A percentile compares a stretch with the other conserved stretches of the same genome.
phyloP scores from a whole-genome alignment of 1,140 invertebrate species.

The Bombus terrestris region DNA sequence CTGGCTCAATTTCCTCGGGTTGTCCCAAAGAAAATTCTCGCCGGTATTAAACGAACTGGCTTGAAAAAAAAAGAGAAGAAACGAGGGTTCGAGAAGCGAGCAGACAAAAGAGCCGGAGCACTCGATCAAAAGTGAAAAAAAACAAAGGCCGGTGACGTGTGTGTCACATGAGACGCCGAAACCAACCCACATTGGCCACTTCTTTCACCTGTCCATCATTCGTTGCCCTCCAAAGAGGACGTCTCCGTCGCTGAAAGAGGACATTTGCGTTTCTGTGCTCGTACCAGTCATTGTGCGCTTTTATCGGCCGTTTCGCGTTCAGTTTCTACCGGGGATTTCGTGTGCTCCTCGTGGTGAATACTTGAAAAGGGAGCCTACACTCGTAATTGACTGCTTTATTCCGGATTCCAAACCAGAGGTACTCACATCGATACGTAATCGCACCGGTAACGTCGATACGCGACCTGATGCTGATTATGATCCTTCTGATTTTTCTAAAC shows the following conservation, averaged over 20 bases:
- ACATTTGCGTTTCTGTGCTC: conserved; percentile 73
- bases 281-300: conserved; percentile 70
- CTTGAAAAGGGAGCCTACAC: conserved; percentile 46
- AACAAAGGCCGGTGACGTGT: conserved; percentile 78
- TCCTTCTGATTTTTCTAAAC: not conserved
- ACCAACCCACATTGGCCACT: conserved; percentile 83
- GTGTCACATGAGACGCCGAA: conserved; percentile 82
- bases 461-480: not conserved
- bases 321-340: conserved; percentile 54
- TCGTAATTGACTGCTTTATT: conserved; percentile 56
- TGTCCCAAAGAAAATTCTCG: conserved; percentile 52
- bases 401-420: conserved; percentile 19
- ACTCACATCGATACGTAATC: conserved; percentile 25
- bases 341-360: conserved; percentile 54
- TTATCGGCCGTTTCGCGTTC: conserved; percentile 63
- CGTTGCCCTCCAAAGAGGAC: conserved; percentile 72
- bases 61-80: conserved; percentile 38
- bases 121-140: conserved; percentile 81
- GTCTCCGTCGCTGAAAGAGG: conserved; percentile 68
- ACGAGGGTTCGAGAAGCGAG: conserved; percentile 23
- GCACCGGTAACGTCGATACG: not conserved
- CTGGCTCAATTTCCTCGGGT: conserved; percentile 35
- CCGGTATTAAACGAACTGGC: conserved; percentile 43
- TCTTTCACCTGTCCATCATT: conserved; percentile 82
- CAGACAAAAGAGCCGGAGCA: conserved; percentile 68